These are phyloP conservation scores for Agrochola macilenta DNA, from an alignment of 2,888 invertebrate species.

Conservation along the genomic window DNA sequence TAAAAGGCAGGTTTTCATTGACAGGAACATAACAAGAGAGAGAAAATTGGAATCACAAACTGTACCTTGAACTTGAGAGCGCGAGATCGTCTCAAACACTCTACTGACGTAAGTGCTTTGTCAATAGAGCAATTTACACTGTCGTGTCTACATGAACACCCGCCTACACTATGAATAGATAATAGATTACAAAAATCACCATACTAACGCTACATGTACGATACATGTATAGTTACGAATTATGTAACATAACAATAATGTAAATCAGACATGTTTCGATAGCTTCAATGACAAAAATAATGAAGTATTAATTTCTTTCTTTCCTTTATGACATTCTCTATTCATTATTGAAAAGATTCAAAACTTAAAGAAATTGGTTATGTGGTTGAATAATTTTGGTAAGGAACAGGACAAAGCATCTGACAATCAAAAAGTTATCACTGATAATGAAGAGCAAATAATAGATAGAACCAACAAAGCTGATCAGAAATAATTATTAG, in stretches of 20 bases:
- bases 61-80: slow-evolving; percentile 86
- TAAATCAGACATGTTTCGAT: background rate
- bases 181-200: slow-evolving; percentile 62
- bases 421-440: background rate
- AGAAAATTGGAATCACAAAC: slow-evolving; percentile 67
- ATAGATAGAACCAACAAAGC: background rate
- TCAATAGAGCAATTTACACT: slow-evolving; percentile 85
- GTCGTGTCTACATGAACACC: slow-evolving; percentile 69
- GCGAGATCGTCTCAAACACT: slow-evolving; percentile 68
- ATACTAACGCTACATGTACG: slow-evolving; percentile 9
- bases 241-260: background rate
- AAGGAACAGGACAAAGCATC: background rate
- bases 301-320: background rate
- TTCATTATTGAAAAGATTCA: background rate
- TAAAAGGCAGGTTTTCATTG: slow-evolving; percentile 19
- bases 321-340: background rate
- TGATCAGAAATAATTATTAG: slow-evolving; percentile 6
- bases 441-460: slow-evolving; percentile 16
- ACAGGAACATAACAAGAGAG: slow-evolving; percentile 44
- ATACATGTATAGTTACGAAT: slow-evolving; percentile 4
- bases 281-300: slow-evolving; percentile 29
- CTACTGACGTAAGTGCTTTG: slow-evolving; percentile 85
- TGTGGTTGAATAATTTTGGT: background rate
- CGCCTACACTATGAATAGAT: slow-evolving; percentile 74
- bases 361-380: background rate